Base-by-base conservation (phyloP, 2,113 vertebrate species). In the Nothoprocta pentlandii region DNA sequence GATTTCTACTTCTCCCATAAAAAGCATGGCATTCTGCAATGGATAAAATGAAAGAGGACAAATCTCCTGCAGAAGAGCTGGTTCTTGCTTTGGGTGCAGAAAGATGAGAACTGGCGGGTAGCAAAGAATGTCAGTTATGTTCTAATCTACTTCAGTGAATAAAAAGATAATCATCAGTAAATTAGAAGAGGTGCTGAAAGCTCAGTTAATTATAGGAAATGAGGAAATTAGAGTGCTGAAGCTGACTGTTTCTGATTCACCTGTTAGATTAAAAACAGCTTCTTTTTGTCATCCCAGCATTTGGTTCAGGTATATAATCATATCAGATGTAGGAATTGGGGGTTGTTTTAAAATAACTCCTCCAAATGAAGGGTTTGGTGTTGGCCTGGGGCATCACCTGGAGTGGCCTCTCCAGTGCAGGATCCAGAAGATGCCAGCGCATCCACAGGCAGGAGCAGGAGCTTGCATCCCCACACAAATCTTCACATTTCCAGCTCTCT, bases 141-240 rank as follows among this genome's bases (percentile, higher is more conserved):
- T 79, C 91, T 95, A 87, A 90, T 64, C 93, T 85, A 85, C 92
- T 85, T 69, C 73, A 94, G 78, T 88, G 96, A 96, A 95, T 90
- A 80, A 62, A 96, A 89, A 96, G 90, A 91, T 93, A 88, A 94
- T 94, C 78, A 95, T 92, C 83, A 95, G 85, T 82, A 73, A 94
- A 97, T 94, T 95, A 93, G 74, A 85, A 95, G 68, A 92, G 84
- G 82, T 96, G 93, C 94, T 97, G 93, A 95, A 96, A 97, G 94
- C 94, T 95, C 80, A 80, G 94, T 97, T 97, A 96, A 97, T 98
- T 97, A 96, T 92, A 96, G 87, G 92, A 96, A 97, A 96, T 94
- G 87, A 96, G 93, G 94, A 97, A 95, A 95, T 97, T 97, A 94
- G 78, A 81, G 94, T 95, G 95, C 95, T 96, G 96, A 96, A 94